A percentile compares a stretch with the other conserved stretches of the same genome.
Conservation (phyloP, 2,888 invertebrate genomes). For the Pogonocherus hispidulus region DNA sequence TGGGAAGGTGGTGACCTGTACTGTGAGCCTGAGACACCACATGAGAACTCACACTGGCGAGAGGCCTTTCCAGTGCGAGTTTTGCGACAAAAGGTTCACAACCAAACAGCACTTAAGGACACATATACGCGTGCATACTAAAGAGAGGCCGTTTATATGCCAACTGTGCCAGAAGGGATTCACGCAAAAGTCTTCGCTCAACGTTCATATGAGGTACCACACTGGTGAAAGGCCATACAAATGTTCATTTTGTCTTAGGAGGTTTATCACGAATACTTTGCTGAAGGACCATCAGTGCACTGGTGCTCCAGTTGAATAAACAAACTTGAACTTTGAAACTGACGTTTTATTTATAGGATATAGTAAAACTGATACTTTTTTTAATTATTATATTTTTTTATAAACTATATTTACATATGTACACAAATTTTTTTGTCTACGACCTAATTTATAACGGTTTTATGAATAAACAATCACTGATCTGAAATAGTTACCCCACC, state of each 20-base stretch:
- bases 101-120: conserved; percentile 65
- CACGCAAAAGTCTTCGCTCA: conserved; percentile 71
- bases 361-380: no score
- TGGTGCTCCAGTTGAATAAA: background rate
- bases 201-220: conserved; percentile 67
- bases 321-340: no score
- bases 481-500: no score
- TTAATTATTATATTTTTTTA: no score
- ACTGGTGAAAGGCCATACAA: conserved; percentile 57
- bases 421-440: no score
- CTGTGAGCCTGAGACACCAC: conserved; percentile 35
- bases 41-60: conserved; percentile 69
- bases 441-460: no score
- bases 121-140: conserved; percentile 53
- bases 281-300: conserved; percentile 57
- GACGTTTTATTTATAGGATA: no score
- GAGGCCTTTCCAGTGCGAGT: conserved; percentile 56
- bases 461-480: no score
- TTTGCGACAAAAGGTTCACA: conserved; percentile 63
- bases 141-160: conserved; percentile 71
- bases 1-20: conserved; percentile 26
- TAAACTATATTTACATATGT: no score
- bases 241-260: conserved; percentile 57
- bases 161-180: conserved; percentile 72
- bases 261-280: conserved; percentile 45